phyloP scores from a whole-genome alignment of 1,140 invertebrate genomes.

The Coptotermes formosanus region DNA sequence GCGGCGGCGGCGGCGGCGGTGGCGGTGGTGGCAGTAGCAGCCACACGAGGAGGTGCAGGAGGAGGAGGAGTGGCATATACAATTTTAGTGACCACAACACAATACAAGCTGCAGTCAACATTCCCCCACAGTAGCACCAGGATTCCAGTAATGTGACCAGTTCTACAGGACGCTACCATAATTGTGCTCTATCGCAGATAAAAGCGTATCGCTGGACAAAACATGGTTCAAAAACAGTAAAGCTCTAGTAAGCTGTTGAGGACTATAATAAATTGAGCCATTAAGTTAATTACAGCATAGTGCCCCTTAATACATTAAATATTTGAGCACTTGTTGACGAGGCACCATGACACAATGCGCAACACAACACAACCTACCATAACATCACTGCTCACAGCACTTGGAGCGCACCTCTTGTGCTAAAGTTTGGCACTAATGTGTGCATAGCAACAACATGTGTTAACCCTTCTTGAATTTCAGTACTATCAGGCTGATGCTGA shows the following conservation, averaged over 20 bases:
- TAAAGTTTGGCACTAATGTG: background rate
- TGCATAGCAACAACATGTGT: background rate
- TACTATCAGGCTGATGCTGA: constrained; percentile 76
- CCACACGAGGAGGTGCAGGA: too few species aligned
- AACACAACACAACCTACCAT: background rate
- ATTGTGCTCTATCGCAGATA: background rate
- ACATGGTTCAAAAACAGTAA: background rate
- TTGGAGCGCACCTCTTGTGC: background rate
- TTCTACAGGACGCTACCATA: background rate
- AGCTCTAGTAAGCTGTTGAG: background rate
- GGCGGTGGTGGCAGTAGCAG: too few species aligned
- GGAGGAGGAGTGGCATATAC: too few species aligned
- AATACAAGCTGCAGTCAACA: too few species aligned
- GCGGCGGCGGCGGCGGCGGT: too few species aligned
- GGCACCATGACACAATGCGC: background rate
- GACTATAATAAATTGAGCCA: background rate
- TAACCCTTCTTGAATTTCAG: constrained; percentile 75
- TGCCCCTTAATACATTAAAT: background rate
- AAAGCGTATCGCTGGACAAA: background rate
- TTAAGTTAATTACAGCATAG: background rate
- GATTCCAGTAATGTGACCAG: background rate
- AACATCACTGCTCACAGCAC: background rate
- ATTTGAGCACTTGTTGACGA: background rate
- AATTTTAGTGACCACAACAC: too few species aligned
- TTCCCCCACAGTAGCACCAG: too few species aligned